Percentiles rank a stretch among this genome's conserved stretches.
Evolutionary conservation across 2,113 vertebrate species (phyloP).

Genomic region (Rhipidura dahli): DNA sequence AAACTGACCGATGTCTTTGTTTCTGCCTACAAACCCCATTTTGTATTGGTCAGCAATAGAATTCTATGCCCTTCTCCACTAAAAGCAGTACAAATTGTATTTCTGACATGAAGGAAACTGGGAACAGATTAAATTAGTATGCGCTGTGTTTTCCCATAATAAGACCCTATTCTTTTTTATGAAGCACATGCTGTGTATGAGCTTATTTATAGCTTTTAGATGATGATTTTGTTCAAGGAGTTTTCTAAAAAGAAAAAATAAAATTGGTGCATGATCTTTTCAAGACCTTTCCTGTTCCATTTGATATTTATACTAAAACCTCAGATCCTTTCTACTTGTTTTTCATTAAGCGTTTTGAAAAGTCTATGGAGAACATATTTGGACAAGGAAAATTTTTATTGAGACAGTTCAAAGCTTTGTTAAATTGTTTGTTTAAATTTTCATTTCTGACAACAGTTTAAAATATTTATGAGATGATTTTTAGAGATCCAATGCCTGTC

Average conservation of each 20-base stretch:
- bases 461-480: background rate
- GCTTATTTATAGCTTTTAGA: background rate
- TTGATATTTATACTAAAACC: background rate
- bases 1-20: background rate
- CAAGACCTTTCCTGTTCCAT: background rate
- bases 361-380: background rate
- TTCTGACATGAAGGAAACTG: background rate
- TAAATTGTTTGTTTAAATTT: background rate
- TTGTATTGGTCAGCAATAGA: background rate
- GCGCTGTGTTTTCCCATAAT: background rate
- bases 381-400: background rate
- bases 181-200: background rate
- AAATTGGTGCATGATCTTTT: background rate
- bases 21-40: background rate
- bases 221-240: background rate
- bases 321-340: background rate
- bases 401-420: background rate
- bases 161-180: background rate
- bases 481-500: background rate
- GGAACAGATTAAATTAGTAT: background rate
- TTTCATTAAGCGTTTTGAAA: background rate
- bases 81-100: background rate
- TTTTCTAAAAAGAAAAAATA: background rate
- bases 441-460: background rate
- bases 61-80: background rate